Conservation (phyloP, 2,113 vertebrate species). For the Colinus virginianus region DNA sequence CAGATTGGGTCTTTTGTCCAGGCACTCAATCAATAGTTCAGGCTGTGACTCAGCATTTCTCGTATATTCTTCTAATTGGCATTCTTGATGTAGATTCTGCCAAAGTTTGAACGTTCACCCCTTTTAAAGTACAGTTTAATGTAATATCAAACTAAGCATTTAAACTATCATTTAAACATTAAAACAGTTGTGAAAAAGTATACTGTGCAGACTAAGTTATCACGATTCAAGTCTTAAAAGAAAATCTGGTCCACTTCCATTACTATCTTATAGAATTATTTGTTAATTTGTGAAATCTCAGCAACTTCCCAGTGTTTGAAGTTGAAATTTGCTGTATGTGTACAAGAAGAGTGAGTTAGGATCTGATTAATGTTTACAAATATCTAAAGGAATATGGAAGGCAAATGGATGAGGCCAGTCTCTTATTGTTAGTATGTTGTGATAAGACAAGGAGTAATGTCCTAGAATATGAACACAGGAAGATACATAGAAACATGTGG, state of each 20-base stretch:
- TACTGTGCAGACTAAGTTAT: background rate
- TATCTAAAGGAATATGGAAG: too few relatives aligned
- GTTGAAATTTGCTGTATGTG: rapidly evolving
- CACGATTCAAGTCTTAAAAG: background rate
- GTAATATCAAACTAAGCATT: background rate
- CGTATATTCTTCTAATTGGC: background rate
- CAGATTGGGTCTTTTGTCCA: too few relatives aligned
- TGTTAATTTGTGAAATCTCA: background rate
- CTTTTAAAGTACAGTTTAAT: background rate
- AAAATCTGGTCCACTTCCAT: background rate
- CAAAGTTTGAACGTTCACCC: background rate
- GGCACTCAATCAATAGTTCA: too few relatives aligned
- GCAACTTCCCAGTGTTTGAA: background rate
- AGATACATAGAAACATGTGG: too few relatives aligned
- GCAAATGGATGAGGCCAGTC: too few relatives aligned
- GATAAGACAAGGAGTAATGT: too few relatives aligned
- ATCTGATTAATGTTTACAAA: too few relatives aligned
- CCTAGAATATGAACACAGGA: too few relatives aligned
- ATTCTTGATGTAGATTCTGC: background rate
- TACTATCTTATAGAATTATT: background rate
- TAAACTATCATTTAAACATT: background rate
- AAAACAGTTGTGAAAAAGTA: background rate
- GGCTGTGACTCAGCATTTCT: too few relatives aligned
- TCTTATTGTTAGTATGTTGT: too few relatives aligned
- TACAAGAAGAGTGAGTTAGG: too few relatives aligned